Base-by-base conservation (phyloP, 92 coral and sea anemone genomes). In the Montipora capitata region DNA sequence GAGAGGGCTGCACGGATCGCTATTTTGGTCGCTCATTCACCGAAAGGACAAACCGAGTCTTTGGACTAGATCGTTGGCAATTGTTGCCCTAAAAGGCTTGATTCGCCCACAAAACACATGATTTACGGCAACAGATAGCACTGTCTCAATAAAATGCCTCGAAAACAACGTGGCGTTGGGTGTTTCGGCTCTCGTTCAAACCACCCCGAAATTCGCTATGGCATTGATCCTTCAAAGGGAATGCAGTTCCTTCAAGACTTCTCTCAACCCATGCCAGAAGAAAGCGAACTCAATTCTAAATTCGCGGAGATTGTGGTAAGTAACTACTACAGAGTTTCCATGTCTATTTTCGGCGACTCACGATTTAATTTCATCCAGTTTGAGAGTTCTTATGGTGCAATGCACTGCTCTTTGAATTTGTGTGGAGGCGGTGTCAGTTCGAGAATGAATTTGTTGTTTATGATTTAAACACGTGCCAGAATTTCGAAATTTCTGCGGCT, bases 251-350 rank as follows among this genome's bases (percentile, higher is more conserved):
- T 98, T 84, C 98, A 93, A 20, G 99, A 98, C 84, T 96, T 94
- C 79, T 85, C 96, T 7, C 78, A 88, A 27, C 99, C 99, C 54
- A 98, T 98, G 99, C 99, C 99, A 62, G 99, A 98, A 80, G 99
- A 98, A 77, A 87, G 96, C 81, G 99, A 98, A 93, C 98, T 98
- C 76, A 98, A 98, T 82, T 92, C 93, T 52, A 98, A 88, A 85
- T 98, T 98, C 91, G 96, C 98, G 10, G 99, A 98, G 82, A 94
- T 98, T 80, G 99, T 98, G 99, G 99, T 98, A 93, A 88, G 98
- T 98, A 16, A 68, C n/a, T 15, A 39, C 62, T 2, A 2, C 7
- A 4, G 48, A 64, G 20, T 20, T 64, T 45, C 80, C 41, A 38
- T 14, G 78, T 73, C 7, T 11, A 18, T 18, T n/a, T 83, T 83